phyloP scores from a whole-genome alignment of 1,140 invertebrate species.

The Magallana gigas region DNA sequence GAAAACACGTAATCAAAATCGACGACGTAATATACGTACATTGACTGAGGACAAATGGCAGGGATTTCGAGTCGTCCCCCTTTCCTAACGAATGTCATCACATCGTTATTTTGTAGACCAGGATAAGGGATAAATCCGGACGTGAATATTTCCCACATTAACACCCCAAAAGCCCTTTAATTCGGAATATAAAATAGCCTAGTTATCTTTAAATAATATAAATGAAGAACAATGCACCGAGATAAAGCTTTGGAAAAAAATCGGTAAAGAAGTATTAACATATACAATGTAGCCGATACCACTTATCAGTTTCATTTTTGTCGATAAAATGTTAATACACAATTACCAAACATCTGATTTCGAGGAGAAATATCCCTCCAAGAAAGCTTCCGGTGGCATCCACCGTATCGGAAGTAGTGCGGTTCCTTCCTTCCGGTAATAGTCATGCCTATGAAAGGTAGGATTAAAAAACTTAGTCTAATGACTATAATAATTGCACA shows the following conservation, averaged over 20 bases:
- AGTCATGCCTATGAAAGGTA: conserved; percentile 67
- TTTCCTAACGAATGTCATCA: conserved; percentile 95
- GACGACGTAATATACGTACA: conserved; percentile 82
- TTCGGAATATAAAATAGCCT: conserved; percentile 33
- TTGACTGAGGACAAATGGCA: conserved; percentile 86
- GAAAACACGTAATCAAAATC: no score
- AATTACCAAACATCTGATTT: conserved; percentile 84
- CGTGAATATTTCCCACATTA: conserved; percentile 95
- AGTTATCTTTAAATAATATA: not conserved
- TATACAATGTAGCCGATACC: no score
- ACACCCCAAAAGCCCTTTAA: conserved; percentile 93
- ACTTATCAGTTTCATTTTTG: no score
- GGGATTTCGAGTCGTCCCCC: conserved; percentile 92
- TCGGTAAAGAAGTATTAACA: no score
- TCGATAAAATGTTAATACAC: not conserved
- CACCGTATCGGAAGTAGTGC: conserved; percentile 76
- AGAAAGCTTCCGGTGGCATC: conserved; percentile 76
- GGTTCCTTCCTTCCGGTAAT: conserved; percentile 76
- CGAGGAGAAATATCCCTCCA: conserved; percentile 70
- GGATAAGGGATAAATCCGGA: conserved; percentile 98
- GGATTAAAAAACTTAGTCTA: not conserved
- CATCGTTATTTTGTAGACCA: conserved; percentile 94
- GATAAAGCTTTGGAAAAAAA: no score
- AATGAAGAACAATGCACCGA: no score
- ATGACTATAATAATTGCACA: no score